Conservation (phyloP, 2,888 invertebrate genomes). For the Magallana nippona region DNA sequence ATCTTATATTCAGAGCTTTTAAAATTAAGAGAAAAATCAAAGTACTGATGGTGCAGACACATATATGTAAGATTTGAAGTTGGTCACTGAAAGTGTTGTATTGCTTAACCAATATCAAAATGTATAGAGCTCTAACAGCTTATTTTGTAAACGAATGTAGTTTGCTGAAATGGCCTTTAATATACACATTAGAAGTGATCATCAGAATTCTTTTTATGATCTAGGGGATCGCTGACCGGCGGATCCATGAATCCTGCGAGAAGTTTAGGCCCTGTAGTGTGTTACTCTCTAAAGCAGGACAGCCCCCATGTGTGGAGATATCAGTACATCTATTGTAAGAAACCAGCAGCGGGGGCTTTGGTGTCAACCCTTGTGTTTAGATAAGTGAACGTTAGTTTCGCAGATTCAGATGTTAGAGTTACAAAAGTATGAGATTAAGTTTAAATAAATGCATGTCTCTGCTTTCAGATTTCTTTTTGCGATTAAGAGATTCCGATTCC, state of each 20-base stretch:
- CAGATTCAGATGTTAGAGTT: too few species aligned
- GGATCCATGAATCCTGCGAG: constrained; percentile 81
- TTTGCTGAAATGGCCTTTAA: too few species aligned
- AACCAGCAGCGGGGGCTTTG: constrained; percentile 75
- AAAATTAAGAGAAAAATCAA: too few species aligned
- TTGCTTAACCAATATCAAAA: too few species aligned
- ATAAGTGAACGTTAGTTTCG: background rate
- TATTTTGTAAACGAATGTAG: too few species aligned
- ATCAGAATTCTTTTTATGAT: background rate
- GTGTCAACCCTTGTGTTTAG: constrained; percentile 5
- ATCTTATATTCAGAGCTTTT: background rate
- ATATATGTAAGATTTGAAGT: too few species aligned
- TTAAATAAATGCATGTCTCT: background rate
- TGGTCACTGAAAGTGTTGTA: too few species aligned
- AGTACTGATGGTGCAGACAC: too few species aligned
- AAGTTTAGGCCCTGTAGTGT: constrained; percentile 79
- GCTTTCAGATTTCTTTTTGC: background rate
- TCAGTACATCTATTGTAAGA: constrained; percentile 80
- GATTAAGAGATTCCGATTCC: too few species aligned
- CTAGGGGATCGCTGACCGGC: constrained; percentile 75
- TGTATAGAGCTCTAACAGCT: too few species aligned
- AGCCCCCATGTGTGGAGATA: constrained; percentile 55
- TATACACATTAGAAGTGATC: too few species aligned
- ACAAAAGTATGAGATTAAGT: background rate
- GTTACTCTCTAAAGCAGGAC: constrained; percentile 56